Evolutionary conservation across 2,797 vertebrate genomes (phyloP), one percentile per base, ranked within the genome.

Genomic region (Gephyroberyx darwinii): DNA sequence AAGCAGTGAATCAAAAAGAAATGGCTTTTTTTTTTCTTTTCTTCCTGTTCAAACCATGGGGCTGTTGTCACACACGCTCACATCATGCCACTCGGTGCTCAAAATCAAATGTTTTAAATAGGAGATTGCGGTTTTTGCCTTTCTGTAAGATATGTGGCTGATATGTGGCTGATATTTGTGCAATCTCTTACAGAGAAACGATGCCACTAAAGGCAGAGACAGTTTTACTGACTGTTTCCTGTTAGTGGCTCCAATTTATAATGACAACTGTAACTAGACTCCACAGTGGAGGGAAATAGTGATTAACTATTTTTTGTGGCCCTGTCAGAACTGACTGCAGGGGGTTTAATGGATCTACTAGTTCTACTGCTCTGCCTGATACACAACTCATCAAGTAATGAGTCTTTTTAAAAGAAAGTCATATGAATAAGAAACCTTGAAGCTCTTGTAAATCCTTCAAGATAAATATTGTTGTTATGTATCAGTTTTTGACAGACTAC

Each of bases 1-100:
- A 78, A 51, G 54, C 75, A 50, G 68, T 26, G 50, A 82, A 80
- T 88, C 51, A 73, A 83, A 78, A 55, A 50, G 50, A 56, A 73
- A 75, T 50, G 41, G 43, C 19, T 3, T 33, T 1, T 20, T 63
- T 54, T 76, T 45, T 52, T 47, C 30, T 33, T 37, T 37, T 71
- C 61, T 65, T 45, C 48, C 60, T 80, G 55, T 78, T 81, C 59
- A 72, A 84, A 83, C 41, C 37, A 70, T 47, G 75, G 48, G 68
- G 66, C 47, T 51, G 55, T 67, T 80, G 74, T 79, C 75, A 52
- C 19, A 55, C 43, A 59, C 33, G 8, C 26, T 75, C 43, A 48
- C 33, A 19, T 57, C 43, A 37, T 6, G 14, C 22, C 53, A 17
- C 53, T 31, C 3, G 16, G 6, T 41, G 41, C 70, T 5, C 31